These are phyloP conservation scores for Oreohelix idahoensis DNA, from an alignment of 1,140 invertebrate species.

Conservation along the genomic window DNA sequence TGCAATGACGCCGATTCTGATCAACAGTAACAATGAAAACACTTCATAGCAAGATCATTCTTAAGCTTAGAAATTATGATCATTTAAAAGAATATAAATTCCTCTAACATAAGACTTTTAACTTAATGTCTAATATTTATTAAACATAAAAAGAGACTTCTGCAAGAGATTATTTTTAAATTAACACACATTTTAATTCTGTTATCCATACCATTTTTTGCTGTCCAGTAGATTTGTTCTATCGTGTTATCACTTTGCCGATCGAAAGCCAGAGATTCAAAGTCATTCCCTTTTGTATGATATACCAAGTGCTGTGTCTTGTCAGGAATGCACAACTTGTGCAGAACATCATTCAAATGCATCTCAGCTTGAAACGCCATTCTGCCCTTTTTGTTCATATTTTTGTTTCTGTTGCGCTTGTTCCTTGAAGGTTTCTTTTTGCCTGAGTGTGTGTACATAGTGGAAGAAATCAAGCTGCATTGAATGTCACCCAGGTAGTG, in stretches of 20 bases:
- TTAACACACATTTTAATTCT: too few species aligned
- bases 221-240: slow-evolving; percentile 5
- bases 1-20: too few species aligned
- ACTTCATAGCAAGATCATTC: too few species aligned
- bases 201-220: not conserved
- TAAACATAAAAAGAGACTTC: too few species aligned
- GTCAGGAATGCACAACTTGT: slow-evolving; percentile 1
- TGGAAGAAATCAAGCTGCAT: too few species aligned
- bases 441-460: not conserved
- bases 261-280: slow-evolving; percentile 1
- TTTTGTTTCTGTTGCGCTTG: not conserved
- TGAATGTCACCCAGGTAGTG: too few species aligned
- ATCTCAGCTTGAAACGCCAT: not conserved
- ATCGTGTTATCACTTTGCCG: not conserved
- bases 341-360: slow-evolving; percentile 6
- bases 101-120: too few species aligned
- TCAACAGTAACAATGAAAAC: too few species aligned
- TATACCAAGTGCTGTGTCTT: not conserved
- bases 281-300: not conserved
- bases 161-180: too few species aligned
- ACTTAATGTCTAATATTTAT: too few species aligned
- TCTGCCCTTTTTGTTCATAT: not conserved
- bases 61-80: too few species aligned
- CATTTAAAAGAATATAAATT: too few species aligned
- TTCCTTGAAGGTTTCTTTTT: not conserved